Evolutionary conservation across 2,888 invertebrate genomes (phyloP), one percentile per base, ranked within the genome.

Genomic region (Thereva nobilitata): DNA sequence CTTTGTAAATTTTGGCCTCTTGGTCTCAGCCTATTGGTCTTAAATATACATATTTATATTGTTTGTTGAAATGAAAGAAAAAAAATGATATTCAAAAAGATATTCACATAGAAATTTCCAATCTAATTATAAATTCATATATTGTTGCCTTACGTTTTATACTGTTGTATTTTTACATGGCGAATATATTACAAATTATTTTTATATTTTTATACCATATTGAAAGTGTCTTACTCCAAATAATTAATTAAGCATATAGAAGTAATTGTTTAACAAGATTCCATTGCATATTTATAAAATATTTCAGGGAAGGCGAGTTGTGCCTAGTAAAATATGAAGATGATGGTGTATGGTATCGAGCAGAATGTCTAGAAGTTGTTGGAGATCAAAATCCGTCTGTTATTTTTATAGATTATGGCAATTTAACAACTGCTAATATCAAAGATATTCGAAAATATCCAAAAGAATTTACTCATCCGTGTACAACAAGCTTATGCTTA

Each of bases 311-410:
- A 42, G 64, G 73, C 35, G 74, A 77, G 64, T 68, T 79, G 7
- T 80, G 80, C 63, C 71, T 80, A 40, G 80, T 76, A 5, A 75
- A 77, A 41, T 65, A 65, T 6, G 70, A 68, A 53, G 69, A 70
- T 7, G 73, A 75, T 23, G 73, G 72, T 4, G 23, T 7, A 3
- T 80, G 80, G 80, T 77, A 77, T 70, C 77, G 80, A 3, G 80
- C 78, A 0, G 54, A 74, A 45, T 78, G 76, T 59, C 53, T 79
- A 59, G 79, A 80, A 68, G 70, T 74, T 10, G 76, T 78, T 2
- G 79, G 79, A 12, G 80, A 80, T 75, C 79, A 79, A 0, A 69
- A 76, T 70, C 80, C 80, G 0, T 74, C 76, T 35, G 76, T 80
- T 47, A 65, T 74, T 4, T 80, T 80, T 53, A 70, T 80, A 10